phyloP scores from a whole-genome alignment of 1,140 invertebrate species.

The Battus philenor region DNA sequence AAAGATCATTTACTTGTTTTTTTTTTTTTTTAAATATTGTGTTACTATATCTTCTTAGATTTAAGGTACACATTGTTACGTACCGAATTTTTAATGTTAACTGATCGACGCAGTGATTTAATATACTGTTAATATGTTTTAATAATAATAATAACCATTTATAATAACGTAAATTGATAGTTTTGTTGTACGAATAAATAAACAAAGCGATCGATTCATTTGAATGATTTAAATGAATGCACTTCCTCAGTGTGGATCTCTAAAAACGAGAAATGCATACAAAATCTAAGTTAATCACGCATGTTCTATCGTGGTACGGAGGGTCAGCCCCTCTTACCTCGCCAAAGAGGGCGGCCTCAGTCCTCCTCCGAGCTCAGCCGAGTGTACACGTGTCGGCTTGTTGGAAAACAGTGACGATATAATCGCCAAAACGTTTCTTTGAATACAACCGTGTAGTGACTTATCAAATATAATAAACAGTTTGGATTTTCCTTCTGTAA shows the following conservation, averaged over 20 bases:
- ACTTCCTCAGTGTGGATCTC: neutral
- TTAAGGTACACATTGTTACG: no score
- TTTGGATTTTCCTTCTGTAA: slow-evolving; percentile 60
- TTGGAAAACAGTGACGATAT: slow-evolving; percentile 36
- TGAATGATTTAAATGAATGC: no score
- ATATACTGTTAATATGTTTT: no score
- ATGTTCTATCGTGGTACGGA: slow-evolving; percentile 33
- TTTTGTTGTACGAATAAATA: no score
- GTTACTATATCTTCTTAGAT: no score
- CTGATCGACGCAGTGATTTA: no score
- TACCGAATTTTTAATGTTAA: no score
- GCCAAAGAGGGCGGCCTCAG: slow-evolving; percentile 53
- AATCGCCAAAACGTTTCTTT: slow-evolving; percentile 36
- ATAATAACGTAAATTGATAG: no score
- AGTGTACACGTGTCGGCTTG: slow-evolving; percentile 33
- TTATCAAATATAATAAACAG: slow-evolving; percentile 27
- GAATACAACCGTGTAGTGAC: slow-evolving; percentile 63
- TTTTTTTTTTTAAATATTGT: no score
- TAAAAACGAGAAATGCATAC: slow-evolving; percentile 31
- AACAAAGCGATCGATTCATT: no score
- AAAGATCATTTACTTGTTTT: no score
- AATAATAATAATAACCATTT: no score
- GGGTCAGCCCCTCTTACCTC: slow-evolving; percentile 55
- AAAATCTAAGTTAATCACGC: slow-evolving; percentile 42
- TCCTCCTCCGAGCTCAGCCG: slow-evolving; percentile 39